Base-by-base conservation (phyloP, 2,888 invertebrate genomes). In the Entomobrya multifasciata region DNA sequence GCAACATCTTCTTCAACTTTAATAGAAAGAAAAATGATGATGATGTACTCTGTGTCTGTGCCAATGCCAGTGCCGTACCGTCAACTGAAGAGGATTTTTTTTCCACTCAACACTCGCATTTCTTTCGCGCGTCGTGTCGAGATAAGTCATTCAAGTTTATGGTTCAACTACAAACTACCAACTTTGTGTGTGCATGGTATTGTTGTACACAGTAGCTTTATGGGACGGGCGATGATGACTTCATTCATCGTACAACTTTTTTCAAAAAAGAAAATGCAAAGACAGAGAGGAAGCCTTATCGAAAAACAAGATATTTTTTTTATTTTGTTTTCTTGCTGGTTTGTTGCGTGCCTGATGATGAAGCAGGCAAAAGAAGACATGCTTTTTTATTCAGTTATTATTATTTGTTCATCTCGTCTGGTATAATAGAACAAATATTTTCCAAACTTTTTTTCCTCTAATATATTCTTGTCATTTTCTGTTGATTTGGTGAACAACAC, bases 121-220 rank as follows among this genome's bases (percentile, higher is more conserved):
- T 74, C 74, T 52, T 11, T 60, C 25, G 60, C 25, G 27, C 3
- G 25, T n/a, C n/a, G n/a, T n/a, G n/a, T 60, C 62, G 60, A 82
- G 76, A n/a, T 65, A 77, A 83, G 83, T 77, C 83, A 77, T 83
- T 83, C 67, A 83, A 83, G 65, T 83, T 83, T 67, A 83, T 77
- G 52, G 67, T 55, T 65, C 17, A 60, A 36, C 76, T 60, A 25
- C 27, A 60, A 25, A 27, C 60, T 11, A 60, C 60, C 47, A 5
- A n/a, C n/a, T n/a, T n/a, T n/a, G n/a, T n/a, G n/a, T n/a, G n/a
- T 49, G 72, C 49, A 47, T 25, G 25, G 25, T 47, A 10, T 47
- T 15, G 47, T 47, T 22, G 15, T 60, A 17, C 62, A 47, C 76
- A 25, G 83, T 76, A 83, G 83, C 76, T 74, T 52, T 83, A 65